Conservation (phyloP, 2,113 vertebrate species). For the Notechis scutatus region DNA sequence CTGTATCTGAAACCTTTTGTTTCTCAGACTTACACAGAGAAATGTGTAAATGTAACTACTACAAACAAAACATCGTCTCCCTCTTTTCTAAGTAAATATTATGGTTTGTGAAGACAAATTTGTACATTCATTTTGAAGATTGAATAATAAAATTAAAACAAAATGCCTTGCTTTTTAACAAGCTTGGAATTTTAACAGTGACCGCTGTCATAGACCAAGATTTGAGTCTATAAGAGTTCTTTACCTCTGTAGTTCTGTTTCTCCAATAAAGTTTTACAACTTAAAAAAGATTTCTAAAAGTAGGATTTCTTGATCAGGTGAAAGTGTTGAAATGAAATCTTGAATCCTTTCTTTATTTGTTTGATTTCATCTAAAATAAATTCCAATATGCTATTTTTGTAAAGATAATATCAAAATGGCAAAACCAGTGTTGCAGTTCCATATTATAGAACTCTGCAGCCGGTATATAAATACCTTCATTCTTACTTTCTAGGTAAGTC, state of each 20-base stretch:
- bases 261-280: neutral
- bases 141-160: neutral
- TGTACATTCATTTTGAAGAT: neutral
- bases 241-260: neutral
- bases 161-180: neutral
- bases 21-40: neutral
- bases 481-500: slow-evolving; percentile 81
- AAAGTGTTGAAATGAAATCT: neutral
- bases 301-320: neutral
- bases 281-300: neutral
- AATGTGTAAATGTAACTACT: neutral
- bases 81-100: neutral
- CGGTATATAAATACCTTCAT: neutral
- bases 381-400: neutral
- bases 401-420: neutral
- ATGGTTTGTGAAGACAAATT: neutral
- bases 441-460: neutral
- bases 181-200: neutral
- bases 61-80: neutral
- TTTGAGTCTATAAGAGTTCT: neutral
- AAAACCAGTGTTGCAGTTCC: neutral
- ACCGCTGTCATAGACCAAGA: neutral
- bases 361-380: neutral
- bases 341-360: neutral
- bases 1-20: neutral